Conservation (phyloP, 1,140 invertebrate genomes). For the Leptonema lineaticorne region DNA sequence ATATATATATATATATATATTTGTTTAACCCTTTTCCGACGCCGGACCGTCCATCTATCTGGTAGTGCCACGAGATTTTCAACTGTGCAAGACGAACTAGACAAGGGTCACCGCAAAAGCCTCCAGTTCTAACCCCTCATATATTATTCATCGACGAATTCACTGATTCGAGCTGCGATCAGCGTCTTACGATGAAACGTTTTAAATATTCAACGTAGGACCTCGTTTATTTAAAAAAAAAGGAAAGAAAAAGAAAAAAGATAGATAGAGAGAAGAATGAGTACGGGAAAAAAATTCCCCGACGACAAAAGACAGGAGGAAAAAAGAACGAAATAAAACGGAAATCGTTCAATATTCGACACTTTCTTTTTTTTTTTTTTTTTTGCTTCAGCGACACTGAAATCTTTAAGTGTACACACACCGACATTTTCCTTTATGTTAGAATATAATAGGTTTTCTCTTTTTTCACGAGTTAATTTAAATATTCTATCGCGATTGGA, state of each 20-base stretch:
- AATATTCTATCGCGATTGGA: no score
- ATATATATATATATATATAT: no score
- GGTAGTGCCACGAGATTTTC: neutral
- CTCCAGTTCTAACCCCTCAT: constrained; percentile 1
- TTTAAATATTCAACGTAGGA: constrained; percentile 7
- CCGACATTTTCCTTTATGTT: no score
- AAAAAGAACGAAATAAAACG: no score
- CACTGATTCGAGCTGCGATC: constrained; percentile 12
- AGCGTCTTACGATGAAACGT: constrained; percentile 7
- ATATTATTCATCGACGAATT: constrained; percentile 14
- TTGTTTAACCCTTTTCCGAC: neutral
- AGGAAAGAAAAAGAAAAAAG: neutral
- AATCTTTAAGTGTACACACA: no score
- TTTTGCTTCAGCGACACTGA: no score
- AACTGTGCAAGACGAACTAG: neutral
- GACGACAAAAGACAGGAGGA: no score
- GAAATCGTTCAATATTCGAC: no score
- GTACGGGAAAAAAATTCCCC: no score
- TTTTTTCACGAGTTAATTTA: no score
- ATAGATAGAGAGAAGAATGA: neutral
- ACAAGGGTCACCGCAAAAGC: constrained; percentile 10
- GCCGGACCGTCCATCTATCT: neutral
- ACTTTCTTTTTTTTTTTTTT: no score
- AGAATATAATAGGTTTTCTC: no score
- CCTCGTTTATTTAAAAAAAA: neutral